Percentiles rank a stretch among this genome's conserved stretches.
Conservation (phyloP, 2,113 vertebrate genomes). For the Ptilonorhynchus violaceus region DNA sequence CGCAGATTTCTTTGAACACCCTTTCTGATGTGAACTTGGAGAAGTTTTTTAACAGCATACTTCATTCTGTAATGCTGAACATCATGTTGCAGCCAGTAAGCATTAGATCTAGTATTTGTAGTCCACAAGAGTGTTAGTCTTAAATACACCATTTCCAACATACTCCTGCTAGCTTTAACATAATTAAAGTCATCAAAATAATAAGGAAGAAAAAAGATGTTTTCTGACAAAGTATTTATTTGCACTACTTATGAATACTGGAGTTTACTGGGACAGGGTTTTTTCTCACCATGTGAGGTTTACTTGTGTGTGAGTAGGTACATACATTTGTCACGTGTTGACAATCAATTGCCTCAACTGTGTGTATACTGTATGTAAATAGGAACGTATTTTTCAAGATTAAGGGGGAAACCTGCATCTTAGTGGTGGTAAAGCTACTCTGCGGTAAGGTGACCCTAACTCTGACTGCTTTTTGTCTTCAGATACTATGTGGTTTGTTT, state of each 20-base stretch:
- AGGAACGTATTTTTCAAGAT: constrained; percentile 55
- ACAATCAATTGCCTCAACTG: constrained; percentile 68
- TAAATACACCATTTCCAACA: constrained; percentile 36
- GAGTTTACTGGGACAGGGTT: constrained; percentile 60
- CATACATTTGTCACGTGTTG: constrained; percentile 65
- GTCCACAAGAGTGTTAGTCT: constrained; percentile 26
- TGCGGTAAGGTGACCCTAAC: constrained; percentile 14
- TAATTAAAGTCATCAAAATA: constrained; percentile 39
- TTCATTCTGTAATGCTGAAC: constrained; percentile 21
- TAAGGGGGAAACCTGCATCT: constrained; percentile 27
- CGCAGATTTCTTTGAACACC: background rate
- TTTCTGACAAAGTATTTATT: constrained; percentile 58
- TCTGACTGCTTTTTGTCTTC: constrained; percentile 28
- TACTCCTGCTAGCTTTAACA: constrained; percentile 49
- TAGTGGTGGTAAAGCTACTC: constrained; percentile 54
- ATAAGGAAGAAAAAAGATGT: constrained; percentile 5
- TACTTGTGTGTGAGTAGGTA: constrained; percentile 59
- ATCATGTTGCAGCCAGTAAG: constrained; percentile 46
- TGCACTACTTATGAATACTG: constrained; percentile 70
- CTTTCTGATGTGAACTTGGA: constrained; percentile 35
- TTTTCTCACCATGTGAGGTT: constrained; percentile 62
- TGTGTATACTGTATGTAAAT: constrained; percentile 69
- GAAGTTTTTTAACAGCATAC: background rate
- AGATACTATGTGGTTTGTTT: constrained; percentile 35
- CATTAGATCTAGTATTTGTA: constrained; percentile 29